Evolutionary conservation across 2,797 vertebrate genomes (phyloP), one percentile per base, ranked within the genome.

Genomic region (Pseudomugil tenellus): DNA sequence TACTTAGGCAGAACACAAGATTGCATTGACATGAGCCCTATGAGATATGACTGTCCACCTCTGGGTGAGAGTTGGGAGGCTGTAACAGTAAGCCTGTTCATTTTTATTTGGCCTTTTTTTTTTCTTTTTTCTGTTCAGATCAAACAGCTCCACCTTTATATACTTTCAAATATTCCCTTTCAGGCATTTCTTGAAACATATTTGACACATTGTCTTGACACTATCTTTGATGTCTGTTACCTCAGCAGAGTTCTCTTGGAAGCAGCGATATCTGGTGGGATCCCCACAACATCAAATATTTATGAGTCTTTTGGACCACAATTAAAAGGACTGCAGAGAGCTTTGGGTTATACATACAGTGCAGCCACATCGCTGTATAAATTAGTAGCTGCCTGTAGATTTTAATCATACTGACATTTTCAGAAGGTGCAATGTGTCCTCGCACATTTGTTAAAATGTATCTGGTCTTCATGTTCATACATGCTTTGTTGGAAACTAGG

Each of bases 151-250:
- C 72, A 72, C 75, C 74, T 72, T 79, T 83, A 74, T 63, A 76
- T 28, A 60, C 72, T 70, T 70, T 91, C 59, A 85, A 58, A 86
- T 78, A 81, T 88, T 85, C 81, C 71, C 81, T 89, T 87, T 88
- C 58, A 85, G 72, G 67, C 31, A 34, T 84, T 83, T 87, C 76
- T 74, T 81, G 68, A 75, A 84, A 79, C 60, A 74, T 56, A 70
- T 87, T 81, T 85, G 83, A 84, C 81, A 83, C 77, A 79, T 87
- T 84, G 86, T 86, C 78, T 81, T 89, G 83, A 87, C 81, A 85
- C 70, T 21, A 32, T 80, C 84, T 91, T 93, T 93, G 85, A 93
- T 90, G 88, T 84, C 54, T 86, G 70, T 73, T 90, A 89, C 84
- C 82, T 80, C 76, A 72, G 79, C 76, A 69, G 80, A 69, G 66